Evolutionary conservation across 2,797 vertebrate species (phyloP).

Genomic region (Lophura swinhoii): DNA sequence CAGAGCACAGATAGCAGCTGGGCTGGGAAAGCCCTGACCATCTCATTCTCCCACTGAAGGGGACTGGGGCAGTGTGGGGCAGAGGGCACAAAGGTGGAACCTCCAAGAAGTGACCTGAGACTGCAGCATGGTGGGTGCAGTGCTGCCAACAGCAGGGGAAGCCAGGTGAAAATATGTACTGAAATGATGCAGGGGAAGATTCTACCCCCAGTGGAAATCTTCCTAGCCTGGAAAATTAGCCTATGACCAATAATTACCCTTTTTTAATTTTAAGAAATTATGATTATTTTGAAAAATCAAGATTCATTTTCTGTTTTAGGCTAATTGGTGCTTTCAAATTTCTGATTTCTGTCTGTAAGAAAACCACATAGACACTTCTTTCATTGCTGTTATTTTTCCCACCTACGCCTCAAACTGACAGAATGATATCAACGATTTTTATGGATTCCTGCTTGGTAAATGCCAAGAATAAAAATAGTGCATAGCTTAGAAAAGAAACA

Average conservation of each 20-base stretch:
- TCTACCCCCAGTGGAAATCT: background rate
- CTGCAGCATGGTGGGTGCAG: background rate
- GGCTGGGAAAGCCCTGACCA: background rate
- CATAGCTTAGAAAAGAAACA: background rate
- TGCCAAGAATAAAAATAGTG: background rate
- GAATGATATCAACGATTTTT: background rate
- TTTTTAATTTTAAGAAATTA: background rate
- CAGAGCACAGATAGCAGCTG: background rate
- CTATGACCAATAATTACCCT: background rate
- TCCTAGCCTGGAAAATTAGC: background rate
- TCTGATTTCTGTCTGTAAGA: background rate
- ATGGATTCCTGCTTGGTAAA: background rate
- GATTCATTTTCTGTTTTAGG: background rate
- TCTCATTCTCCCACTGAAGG: rapidly evolving
- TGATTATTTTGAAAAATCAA: background rate
- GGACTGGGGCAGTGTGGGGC: background rate
- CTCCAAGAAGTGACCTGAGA: background rate
- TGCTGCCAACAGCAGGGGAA: background rate
- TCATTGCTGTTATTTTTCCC: background rate
- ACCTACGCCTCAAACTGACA: background rate
- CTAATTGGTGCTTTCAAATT: background rate
- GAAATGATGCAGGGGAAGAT: background rate
- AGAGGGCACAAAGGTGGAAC: background rate
- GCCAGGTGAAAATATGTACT: background rate
- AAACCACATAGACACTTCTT: background rate